Conservation (phyloP, 2,113 vertebrate genomes). For the mouse (Mus musculus) region GRCm39 chr1:62159001-62159500, state of each 20-base stretch:
- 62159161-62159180: not conserved
- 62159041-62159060: not conserved
- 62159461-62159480: not conserved
- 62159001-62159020: not conserved
- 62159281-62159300: not conserved
- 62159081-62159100: not conserved
- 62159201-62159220: not conserved
- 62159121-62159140: not conserved
- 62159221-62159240: not conserved
- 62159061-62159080: not conserved
- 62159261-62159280: not conserved
- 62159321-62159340: not conserved
- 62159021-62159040: not conserved
- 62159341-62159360: not conserved
- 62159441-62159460: slow-evolving; percentile 15
- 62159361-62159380: not conserved
- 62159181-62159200: not conserved
- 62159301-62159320: not conserved
- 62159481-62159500: not conserved
- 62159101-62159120: not conserved
- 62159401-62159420: not conserved
- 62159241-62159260: not conserved
- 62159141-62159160: not conserved
- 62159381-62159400: not conserved
- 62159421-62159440: not conserved